phyloP scores from a whole-genome alignment of 2,888 invertebrate species.

The Rhimphoctona megacephalus region DNA sequence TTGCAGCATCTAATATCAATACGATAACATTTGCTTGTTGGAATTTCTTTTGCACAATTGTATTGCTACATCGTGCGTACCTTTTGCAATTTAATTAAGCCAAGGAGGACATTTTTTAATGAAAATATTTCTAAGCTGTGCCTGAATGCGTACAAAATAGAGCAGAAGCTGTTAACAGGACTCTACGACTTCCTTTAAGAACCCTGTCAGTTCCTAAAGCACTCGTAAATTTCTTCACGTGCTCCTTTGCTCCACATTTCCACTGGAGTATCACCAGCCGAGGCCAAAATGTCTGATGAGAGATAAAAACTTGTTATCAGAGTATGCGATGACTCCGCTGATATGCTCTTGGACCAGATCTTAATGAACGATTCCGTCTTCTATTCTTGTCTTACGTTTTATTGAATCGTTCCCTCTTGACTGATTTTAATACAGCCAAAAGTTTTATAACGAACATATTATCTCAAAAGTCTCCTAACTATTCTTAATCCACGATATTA shows the following conservation, averaged over 20 bases:
- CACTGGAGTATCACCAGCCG: background rate
- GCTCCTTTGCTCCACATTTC: background rate
- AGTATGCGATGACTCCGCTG: background rate
- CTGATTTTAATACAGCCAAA: background rate
- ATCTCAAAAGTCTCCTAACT: background rate
- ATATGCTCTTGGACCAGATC: background rate
- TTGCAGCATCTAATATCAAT: background rate
- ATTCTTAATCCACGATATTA: background rate
- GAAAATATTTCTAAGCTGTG: background rate
- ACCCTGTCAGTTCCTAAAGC: background rate
- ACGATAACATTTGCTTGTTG: background rate
- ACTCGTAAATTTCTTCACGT: constrained; percentile 4
- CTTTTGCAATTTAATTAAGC: background rate
- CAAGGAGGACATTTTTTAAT: background rate
- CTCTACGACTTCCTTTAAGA: background rate
- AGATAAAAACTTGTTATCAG: constrained; percentile 22
- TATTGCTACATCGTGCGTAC: background rate
- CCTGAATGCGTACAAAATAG: background rate
- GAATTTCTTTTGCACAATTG: background rate
- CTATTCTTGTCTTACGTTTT: background rate
- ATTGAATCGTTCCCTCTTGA: background rate
- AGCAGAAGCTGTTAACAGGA: background rate
- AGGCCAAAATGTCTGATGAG: background rate
- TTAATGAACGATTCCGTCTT: background rate
- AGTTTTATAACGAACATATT: background rate